A percentile compares a stretch with the other conserved stretches of the same genome.
Conservation (phyloP, 2,888 invertebrate species). For the Dendrolimus houi region DNA sequence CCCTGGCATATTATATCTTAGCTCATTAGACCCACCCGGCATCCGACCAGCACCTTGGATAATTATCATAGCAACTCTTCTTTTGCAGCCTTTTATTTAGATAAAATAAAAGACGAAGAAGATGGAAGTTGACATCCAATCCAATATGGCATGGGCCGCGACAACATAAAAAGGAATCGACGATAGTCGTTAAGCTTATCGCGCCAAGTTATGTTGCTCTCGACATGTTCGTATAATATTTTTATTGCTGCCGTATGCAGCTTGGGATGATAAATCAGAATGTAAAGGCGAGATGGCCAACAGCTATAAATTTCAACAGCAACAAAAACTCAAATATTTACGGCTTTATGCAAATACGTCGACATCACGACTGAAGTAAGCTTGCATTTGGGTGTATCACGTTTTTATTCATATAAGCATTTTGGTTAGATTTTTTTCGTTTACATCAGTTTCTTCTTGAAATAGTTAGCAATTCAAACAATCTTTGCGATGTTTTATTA, state of each 20-base stretch:
- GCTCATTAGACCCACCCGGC: no score
- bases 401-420: neutral
- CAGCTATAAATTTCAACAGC: slow-evolving; percentile 13
- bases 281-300: slow-evolving; percentile 5
- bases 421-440: no score
- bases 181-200: slow-evolving; percentile 1
- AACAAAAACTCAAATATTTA: slow-evolving; percentile 10
- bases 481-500: no score
- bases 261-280: slow-evolving; percentile 18
- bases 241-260: slow-evolving; percentile 11
- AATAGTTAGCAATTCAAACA: no score
- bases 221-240: slow-evolving; percentile 8
- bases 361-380: neutral
- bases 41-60: no score
- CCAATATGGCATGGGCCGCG: slow-evolving; percentile 25
- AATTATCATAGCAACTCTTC: no score
- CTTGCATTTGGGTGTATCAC: neutral
- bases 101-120: no score
- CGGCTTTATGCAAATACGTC: neutral
- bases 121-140: neutral
- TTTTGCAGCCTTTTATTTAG: no score
- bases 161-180: slow-evolving; percentile 5
- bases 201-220: slow-evolving; percentile 4
- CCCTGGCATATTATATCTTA: no score
- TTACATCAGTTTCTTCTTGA: no score